phyloP scores from a whole-genome alignment of 2,113 vertebrate genomes.

The Narcine bancroftii region DNA sequence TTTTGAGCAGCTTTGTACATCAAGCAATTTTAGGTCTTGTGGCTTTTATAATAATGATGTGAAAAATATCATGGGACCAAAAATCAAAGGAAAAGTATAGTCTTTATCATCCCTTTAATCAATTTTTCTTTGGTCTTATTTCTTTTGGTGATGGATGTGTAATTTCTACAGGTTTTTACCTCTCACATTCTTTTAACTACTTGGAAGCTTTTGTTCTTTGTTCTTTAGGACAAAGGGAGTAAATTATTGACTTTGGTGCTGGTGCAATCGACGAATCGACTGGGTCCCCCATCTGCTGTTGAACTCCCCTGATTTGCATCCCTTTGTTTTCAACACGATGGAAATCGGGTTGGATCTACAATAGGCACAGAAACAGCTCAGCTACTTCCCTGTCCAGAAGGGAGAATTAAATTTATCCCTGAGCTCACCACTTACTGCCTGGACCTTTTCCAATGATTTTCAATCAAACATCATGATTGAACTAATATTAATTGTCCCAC shows the following conservation, averaged over 20 bases:
- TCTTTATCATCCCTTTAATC: background rate
- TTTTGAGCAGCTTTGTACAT: background rate
- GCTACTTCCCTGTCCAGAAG: background rate
- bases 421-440: background rate
- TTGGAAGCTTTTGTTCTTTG: background rate
- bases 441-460: background rate
- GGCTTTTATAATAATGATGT: background rate
- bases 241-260: background rate
- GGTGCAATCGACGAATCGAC: background rate
- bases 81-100: background rate
- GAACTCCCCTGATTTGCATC: background rate
- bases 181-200: background rate
- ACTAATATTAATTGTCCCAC: background rate
- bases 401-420: background rate
- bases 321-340: background rate
- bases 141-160: background rate
- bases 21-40: background rate
- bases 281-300: background rate
- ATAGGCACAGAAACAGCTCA: background rate
- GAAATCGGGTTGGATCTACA: background rate
- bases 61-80: background rate
- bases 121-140: background rate
- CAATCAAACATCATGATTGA: background rate
- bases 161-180: background rate
- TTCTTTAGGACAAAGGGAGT: conserved; percentile 4